Base-by-base conservation (phyloP, 2,113 vertebrate species). In the Eptesicus fuscus region DNA sequence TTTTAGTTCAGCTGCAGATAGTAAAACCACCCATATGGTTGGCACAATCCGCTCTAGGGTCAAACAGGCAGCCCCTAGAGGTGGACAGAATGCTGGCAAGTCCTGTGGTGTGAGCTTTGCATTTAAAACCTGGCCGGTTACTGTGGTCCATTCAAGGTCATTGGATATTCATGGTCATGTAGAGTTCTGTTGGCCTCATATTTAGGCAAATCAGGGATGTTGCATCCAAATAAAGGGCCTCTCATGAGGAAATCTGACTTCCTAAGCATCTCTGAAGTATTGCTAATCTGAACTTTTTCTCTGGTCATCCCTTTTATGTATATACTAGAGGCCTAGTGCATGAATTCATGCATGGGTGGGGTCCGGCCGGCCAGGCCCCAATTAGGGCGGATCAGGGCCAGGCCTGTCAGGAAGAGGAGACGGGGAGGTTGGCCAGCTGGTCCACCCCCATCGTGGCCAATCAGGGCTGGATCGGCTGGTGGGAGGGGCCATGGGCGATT, bases 271-370 rank as follows among this genome's bases (percentile, higher is more conserved):
- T 59, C 63, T 51, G 51, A 61, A 90, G 28, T 69, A 59, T 37
- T 84, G 37, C 17, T 78, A 93, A 49, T 74, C 35, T 80, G 25
- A 11, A 37, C 25, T 28, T 83, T 69, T 49, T 49, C 86, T 90
- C 44, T 79, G 30, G 37, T 23, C 44, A 6, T 42, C 47, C 13
- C 22, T 80, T 70, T 56, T 73, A 3, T 22, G 73, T 22, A 10
- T 56, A 20, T 40, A 61, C 3, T 11, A 69, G 23, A 23, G 53
- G 20, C 20, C 20, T 7, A 61, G 23, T 61, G 56, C 59, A 61
- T 1, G 23, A 59, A 59, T 59, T 59, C 9, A 25, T 59, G 23
- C 23, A 59, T 10, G 9, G 56, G 23, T 59, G 56, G 23, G 23
- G 9, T 56, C 20, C 1, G 8, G 20, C 53, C 20, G 3, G 53